Conservation (phyloP, 37 sponge, comb jelly and placozoan genomes). For the Aplysina aerophoba region DNA sequence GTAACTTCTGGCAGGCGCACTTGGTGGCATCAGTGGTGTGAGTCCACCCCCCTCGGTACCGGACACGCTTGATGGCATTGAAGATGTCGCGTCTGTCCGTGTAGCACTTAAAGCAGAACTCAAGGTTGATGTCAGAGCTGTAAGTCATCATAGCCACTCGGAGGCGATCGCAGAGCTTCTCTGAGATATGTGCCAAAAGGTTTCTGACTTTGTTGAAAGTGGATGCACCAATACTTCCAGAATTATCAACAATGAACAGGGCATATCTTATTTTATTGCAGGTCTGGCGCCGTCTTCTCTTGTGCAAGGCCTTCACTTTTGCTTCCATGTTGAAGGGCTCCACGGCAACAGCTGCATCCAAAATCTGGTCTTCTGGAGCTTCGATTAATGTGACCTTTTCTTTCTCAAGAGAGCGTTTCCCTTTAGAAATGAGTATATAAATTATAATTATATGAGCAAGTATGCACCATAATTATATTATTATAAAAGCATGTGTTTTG, state of each 20-base stretch:
- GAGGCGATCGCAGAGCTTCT: background rate
- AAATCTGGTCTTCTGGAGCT: background rate
- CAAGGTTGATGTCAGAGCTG: conserved; percentile 22
- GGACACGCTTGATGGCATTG: background rate
- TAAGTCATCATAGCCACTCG: conserved; percentile 41
- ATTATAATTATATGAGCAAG: too few relatives aligned
- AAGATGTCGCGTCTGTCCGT: conserved; percentile 1
- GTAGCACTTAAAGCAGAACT: conserved; percentile 47
- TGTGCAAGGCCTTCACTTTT: background rate
- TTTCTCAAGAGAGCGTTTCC: too few relatives aligned
- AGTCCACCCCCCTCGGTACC: conserved; percentile 9
- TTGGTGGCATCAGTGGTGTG: conserved; percentile 31
- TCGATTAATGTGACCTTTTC: too few relatives aligned
- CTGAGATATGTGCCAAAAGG: conserved; percentile 8
- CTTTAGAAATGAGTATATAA: too few relatives aligned
- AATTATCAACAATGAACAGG: conserved; percentile 19
- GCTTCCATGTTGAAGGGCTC: conserved; percentile 18
- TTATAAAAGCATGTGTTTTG: too few relatives aligned
- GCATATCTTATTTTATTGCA: background rate
- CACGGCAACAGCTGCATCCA: background rate
- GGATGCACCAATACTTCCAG: conserved; percentile 19
- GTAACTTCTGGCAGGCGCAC: conserved; percentile 39
- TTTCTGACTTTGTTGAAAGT: background rate
- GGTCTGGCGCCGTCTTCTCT: background rate
- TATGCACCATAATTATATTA: too few relatives aligned